phyloP scores from a whole-genome alignment of 2,113 vertebrate species.

The Trogon melanurus region DNA sequence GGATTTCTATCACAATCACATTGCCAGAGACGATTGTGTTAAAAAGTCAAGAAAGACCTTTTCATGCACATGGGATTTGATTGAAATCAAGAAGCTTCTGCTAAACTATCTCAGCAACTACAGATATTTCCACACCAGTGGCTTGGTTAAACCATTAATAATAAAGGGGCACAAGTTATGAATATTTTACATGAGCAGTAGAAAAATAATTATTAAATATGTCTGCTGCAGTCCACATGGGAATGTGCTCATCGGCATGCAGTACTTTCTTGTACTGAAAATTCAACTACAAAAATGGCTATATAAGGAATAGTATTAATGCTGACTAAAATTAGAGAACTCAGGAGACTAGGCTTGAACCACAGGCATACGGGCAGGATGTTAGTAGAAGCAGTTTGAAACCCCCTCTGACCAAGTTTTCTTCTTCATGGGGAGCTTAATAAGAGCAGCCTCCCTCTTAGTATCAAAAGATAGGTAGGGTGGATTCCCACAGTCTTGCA shows the following conservation, averaged over 20 bases:
- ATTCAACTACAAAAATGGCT: not conserved
- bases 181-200: not conserved
- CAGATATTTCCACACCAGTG: not conserved
- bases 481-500: not conserved
- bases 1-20: not conserved
- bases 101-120: not conserved
- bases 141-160: not conserved
- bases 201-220: not conserved
- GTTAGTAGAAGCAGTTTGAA: not conserved
- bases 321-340: not conserved
- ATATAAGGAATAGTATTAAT: not conserved
- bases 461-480: not conserved
- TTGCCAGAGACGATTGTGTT: not conserved
- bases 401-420: not conserved
- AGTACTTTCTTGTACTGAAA: not conserved
- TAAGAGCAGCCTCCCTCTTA: not conserved
- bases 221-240: not conserved
- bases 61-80: not conserved
- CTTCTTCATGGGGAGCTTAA: not conserved
- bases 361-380: accelerated
- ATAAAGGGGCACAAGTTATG: not conserved
- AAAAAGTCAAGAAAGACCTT: not conserved
- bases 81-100: not conserved
- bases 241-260: not conserved
- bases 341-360: not conserved